Percentiles rank a stretch among this genome's conserved stretches.
Evolutionary conservation across 2,113 vertebrate species (phyloP).

Genomic region (Apistogramma diplotaenia): DNA sequence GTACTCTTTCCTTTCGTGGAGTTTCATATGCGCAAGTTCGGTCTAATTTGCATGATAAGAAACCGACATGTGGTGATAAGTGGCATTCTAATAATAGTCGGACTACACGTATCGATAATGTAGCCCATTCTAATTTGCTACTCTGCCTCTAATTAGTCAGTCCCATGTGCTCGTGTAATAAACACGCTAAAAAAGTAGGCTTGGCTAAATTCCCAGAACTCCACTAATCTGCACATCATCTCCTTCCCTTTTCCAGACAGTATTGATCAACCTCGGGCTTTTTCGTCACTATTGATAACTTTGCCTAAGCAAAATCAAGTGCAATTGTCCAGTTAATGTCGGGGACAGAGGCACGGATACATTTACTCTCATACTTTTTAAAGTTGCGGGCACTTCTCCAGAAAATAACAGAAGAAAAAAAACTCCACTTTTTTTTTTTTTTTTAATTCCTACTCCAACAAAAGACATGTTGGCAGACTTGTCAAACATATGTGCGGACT

Average conservation of each 20-base stretch:
- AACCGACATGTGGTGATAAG: not conserved
- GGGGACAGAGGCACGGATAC: conserved; percentile 58
- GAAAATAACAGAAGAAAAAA: not conserved
- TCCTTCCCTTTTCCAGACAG: conserved; percentile 76
- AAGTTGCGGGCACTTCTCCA: conserved; percentile 15
- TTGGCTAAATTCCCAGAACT: conserved; percentile 70
- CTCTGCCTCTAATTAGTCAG: conserved; percentile 14
- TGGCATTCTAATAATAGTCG: not conserved
- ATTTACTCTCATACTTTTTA: conserved; percentile 45
- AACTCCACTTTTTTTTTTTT: conserved; percentile 8
- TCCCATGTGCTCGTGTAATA: conserved; percentile 25
- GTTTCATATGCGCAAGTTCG: not conserved
- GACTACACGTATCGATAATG: conserved; percentile 19
- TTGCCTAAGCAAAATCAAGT: conserved; percentile 85
- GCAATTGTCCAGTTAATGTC: conserved; percentile 74
- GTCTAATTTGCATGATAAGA: not conserved
- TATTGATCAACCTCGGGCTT: conserved; percentile 81
- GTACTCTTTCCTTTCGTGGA: not conserved
- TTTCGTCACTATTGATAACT: conserved; percentile 90
- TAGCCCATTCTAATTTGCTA: conserved; percentile 7
- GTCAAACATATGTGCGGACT: conserved; percentile 55
- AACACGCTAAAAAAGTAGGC: conserved; percentile 60
- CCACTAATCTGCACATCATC: conserved; percentile 68
- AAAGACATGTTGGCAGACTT: conserved; percentile 52
- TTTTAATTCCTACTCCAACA: not conserved